phyloP scores from a whole-genome alignment of 2,888 invertebrate species.

The Andrena minutula region DNA sequence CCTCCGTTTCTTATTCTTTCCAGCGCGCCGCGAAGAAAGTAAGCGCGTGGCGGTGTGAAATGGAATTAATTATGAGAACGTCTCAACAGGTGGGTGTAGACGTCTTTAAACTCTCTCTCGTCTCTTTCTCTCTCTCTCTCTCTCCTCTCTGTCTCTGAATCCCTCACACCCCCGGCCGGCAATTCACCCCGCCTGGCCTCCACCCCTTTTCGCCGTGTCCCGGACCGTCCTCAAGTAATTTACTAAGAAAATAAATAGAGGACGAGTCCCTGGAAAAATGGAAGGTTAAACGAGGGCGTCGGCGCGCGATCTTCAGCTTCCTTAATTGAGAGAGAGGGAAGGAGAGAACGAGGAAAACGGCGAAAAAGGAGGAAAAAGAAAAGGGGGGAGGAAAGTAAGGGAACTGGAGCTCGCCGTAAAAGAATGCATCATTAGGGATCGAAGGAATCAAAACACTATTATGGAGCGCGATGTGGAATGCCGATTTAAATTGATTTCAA shows the following conservation, averaged over 20 bases:
- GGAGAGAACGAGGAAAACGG: conserved; percentile 46
- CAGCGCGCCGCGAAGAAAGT: conserved; percentile 68
- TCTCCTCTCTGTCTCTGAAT: conserved; percentile 45
- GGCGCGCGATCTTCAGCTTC: conserved; percentile 71
- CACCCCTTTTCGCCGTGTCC: conserved; percentile 77
- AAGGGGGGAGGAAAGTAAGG: conserved; percentile 36
- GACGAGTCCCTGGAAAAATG: conserved; percentile 76
- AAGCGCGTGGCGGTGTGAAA: conserved; percentile 81
- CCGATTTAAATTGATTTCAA: conserved; percentile 36
- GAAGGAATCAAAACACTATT: conserved; percentile 48
- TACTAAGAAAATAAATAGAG: conserved; percentile 84
- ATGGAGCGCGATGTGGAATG: conserved; percentile 1
- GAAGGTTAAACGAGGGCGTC: conserved; percentile 78
- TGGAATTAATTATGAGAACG: conserved; percentile 84
- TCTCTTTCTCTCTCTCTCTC: conserved; percentile 47
- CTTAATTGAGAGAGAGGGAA: conserved; percentile 70
- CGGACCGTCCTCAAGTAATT: conserved; percentile 82
- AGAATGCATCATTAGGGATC: conserved; percentile 57
- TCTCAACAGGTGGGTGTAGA: conserved; percentile 84
- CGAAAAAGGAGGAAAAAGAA: conserved; percentile 1
- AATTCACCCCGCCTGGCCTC: conserved; percentile 62
- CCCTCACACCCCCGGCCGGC: conserved; percentile 52
- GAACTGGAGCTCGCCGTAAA: conserved; percentile 39
- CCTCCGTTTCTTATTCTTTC: conserved; percentile 50
- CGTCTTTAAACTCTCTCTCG: conserved; percentile 79